These are phyloP conservation scores for Dendrolimus kikuchii DNA, from an alignment of 1,140 invertebrate genomes.

Conservation along the genomic window DNA sequence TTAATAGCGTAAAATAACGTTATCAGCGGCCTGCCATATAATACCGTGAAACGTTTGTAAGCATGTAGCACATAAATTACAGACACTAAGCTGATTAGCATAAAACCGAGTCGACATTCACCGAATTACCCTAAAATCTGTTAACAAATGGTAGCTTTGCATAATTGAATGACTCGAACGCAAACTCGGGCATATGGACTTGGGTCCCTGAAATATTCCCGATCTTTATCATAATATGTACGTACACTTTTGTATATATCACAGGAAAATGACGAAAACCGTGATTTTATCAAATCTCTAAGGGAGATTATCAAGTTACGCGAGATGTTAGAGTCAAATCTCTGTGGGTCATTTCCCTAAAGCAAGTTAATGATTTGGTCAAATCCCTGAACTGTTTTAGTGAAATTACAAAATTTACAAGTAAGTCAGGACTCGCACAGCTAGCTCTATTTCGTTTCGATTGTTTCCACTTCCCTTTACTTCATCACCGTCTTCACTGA, in stretches of 20 bases:
- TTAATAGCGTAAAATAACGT: slow-evolving; percentile 57
- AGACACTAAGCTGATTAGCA: slow-evolving; percentile 63
- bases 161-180: slow-evolving; percentile 57
- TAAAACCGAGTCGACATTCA: slow-evolving; percentile 59
- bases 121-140: slow-evolving; percentile 64
- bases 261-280: no score
- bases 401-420: no score
- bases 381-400: no score
- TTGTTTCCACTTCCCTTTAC: no score
- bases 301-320: no score
- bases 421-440: no score
- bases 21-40: slow-evolving; percentile 46
- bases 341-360: no score
- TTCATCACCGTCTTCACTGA: no score
- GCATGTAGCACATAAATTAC: slow-evolving; percentile 56
- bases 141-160: slow-evolving; percentile 67
- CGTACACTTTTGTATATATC: neutral
- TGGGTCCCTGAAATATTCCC: slow-evolving; percentile 19
- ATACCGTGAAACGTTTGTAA: slow-evolving; percentile 48
- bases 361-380: no score
- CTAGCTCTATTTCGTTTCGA: no score
- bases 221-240: neutral
- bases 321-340: no score
- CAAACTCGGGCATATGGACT: slow-evolving; percentile 49
- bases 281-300: no score